Evolutionary conservation across 2,888 invertebrate species (phyloP).

Genomic region (Colletes collaris): DNA sequence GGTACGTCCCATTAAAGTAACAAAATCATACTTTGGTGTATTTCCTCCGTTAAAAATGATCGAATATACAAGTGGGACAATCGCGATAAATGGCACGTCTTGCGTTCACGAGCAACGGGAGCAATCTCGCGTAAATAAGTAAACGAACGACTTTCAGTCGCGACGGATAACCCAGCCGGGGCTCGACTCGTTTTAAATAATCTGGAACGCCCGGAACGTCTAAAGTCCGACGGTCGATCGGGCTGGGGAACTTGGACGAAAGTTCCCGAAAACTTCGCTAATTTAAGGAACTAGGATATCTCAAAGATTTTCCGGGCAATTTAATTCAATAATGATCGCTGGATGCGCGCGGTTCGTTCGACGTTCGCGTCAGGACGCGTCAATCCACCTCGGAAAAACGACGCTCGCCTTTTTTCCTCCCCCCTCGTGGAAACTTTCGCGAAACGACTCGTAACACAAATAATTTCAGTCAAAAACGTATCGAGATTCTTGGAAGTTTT

Average conservation of each 20-base stretch:
- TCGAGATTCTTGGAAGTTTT: too few relatives aligned
- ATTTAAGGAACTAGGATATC: conserved; percentile 40
- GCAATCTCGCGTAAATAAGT: conserved; percentile 45
- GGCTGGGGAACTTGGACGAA: neutral
- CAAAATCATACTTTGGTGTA: too few relatives aligned
- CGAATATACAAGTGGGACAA: neutral
- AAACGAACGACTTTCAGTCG: conserved; percentile 39
- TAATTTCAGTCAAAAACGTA: too few relatives aligned
- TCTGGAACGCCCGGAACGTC: conserved; percentile 7
- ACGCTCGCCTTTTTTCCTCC: neutral
- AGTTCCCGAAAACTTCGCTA: conserved; percentile 36
- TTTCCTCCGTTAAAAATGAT: too few relatives aligned
- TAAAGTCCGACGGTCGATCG: too few relatives aligned
- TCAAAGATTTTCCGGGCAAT: conserved; percentile 53
- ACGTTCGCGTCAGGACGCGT: neutral
- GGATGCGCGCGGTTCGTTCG: neutral
- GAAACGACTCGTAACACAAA: too few relatives aligned
- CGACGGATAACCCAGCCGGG: conserved; percentile 43
- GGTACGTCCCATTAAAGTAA: too few relatives aligned
- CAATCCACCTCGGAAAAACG: neutral
- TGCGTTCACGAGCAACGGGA: neutral
- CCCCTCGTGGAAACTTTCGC: neutral
- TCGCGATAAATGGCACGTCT: neutral
- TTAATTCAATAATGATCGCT: conserved; percentile 41
- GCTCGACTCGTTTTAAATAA: conserved; percentile 41